A percentile compares a stretch with the other conserved stretches of the same genome.
Evolutionary conservation across 2,113 vertebrate species (phyloP).

Genomic region (Chascanopsetta lugubris): DNA sequence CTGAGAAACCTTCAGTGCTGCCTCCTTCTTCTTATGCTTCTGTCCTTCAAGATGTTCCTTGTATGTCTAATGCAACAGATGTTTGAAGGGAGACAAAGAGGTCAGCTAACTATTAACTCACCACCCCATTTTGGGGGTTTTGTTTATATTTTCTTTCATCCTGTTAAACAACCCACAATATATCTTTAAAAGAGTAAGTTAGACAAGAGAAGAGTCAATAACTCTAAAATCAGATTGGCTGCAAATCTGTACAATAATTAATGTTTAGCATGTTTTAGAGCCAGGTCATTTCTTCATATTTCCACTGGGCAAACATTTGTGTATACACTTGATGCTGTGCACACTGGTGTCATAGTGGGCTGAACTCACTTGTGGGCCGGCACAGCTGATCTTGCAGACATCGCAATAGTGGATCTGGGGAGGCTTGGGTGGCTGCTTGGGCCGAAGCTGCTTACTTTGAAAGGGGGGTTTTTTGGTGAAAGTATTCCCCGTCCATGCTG

Average conservation of each 20-base stretch:
- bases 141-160: not conserved
- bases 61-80: slow-evolving; percentile 84
- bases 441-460: slow-evolving; percentile 95
- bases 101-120: not conserved
- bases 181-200: not conserved
- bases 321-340: not conserved
- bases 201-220: not conserved
- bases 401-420: slow-evolving; percentile 99
- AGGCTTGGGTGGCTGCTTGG: slow-evolving; percentile 96
- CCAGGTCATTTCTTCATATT: not conserved
- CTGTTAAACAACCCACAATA: too few species aligned
- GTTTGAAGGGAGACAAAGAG: not conserved
- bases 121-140: too few species aligned
- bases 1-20: slow-evolving; percentile 93
- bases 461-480: slow-evolving; percentile 97
- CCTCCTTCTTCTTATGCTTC: slow-evolving; percentile 99
- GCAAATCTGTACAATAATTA: not conserved
- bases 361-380: slow-evolving; percentile 92
- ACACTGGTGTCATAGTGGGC: not conserved
- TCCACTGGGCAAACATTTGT: not conserved
- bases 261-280: too few species aligned
- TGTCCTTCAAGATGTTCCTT: slow-evolving; percentile 99
- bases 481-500: slow-evolving; percentile 94
- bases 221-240: not conserved
- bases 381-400: slow-evolving; percentile 99